phyloP scores from a whole-genome alignment of 1,140 invertebrate species.

The Mylabris phalerata region DNA sequence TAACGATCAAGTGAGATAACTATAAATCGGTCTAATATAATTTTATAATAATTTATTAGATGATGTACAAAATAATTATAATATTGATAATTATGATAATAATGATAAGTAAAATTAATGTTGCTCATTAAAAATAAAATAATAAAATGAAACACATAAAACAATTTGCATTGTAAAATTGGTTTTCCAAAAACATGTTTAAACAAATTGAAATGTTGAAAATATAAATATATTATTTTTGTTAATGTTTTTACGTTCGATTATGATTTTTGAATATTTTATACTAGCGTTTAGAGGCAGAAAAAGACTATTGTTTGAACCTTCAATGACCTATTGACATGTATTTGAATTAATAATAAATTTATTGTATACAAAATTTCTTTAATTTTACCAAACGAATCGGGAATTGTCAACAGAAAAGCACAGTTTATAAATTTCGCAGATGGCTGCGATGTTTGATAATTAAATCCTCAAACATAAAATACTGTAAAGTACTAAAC shows the following conservation, averaged over 20 bases:
- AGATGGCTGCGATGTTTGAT: too few species aligned
- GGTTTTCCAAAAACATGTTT: slow-evolving; percentile 15
- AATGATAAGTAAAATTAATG: slow-evolving; percentile 18
- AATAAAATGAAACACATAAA: too few species aligned
- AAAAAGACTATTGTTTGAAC: too few species aligned
- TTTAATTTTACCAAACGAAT: neutral
- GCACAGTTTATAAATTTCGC: too few species aligned
- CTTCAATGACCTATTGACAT: slow-evolving; percentile 5
- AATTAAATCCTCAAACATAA: too few species aligned
- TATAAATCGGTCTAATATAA: slow-evolving; percentile 32
- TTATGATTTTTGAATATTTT: slow-evolving; percentile 16
- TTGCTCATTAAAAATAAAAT: slow-evolving; percentile 8
- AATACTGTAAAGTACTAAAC: too few species aligned
- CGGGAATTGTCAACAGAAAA: too few species aligned
- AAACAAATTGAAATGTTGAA: neutral
- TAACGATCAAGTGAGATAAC: slow-evolving; percentile 28
- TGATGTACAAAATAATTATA: too few species aligned
- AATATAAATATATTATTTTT: slow-evolving; percentile 18
- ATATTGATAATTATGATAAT: slow-evolving; percentile 11
- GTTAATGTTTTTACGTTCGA: slow-evolving; percentile 20
- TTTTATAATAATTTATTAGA: slow-evolving; percentile 24
- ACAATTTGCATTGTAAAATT: slow-evolving; percentile 12
- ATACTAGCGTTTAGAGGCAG: neutral
- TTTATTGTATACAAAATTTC: slow-evolving; percentile 9
- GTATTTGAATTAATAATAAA: slow-evolving; percentile 16